Conservation (phyloP, 2,113 vertebrate genomes). For the Saguinus midas region DNA sequence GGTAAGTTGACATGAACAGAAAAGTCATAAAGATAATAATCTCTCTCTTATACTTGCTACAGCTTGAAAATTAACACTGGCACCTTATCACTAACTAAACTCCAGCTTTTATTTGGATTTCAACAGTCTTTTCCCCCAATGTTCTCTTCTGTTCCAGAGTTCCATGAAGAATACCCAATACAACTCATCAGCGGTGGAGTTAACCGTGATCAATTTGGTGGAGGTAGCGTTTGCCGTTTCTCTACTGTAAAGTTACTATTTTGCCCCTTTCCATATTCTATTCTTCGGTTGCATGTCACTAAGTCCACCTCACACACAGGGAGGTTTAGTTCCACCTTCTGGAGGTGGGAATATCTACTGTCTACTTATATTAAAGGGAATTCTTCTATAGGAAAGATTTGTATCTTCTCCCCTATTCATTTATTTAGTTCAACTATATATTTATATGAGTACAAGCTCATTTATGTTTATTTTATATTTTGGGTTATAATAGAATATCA, state of each 20-base stretch:
- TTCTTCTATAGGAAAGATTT: neutral
- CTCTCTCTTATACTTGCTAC: neutral
- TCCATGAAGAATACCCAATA: neutral
- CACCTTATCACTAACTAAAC: neutral
- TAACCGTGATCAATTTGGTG: neutral
- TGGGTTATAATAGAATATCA: neutral
- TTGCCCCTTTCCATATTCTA: neutral
- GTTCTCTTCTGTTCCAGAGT: neutral
- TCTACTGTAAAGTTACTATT: neutral
- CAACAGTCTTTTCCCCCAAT: neutral
- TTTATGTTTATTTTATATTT: neutral
- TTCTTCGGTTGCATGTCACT: neutral
- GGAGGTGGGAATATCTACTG: neutral
- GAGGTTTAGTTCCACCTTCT: neutral
- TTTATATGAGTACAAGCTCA: neutral
- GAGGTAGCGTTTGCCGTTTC: neutral
- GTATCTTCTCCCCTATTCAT: neutral
- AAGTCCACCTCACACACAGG: neutral
- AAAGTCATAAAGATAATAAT: neutral
- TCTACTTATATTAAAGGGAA: neutral
- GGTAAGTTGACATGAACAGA: neutral
- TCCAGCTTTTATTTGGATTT: neutral
- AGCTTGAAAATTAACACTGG: neutral
- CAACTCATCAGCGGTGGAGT: neutral
- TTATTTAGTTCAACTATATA: neutral